Evolutionary conservation across 2,888 invertebrate species (phyloP), one percentile per base, ranked within the genome.

Genomic region (Luffia ferchaultella): DNA sequence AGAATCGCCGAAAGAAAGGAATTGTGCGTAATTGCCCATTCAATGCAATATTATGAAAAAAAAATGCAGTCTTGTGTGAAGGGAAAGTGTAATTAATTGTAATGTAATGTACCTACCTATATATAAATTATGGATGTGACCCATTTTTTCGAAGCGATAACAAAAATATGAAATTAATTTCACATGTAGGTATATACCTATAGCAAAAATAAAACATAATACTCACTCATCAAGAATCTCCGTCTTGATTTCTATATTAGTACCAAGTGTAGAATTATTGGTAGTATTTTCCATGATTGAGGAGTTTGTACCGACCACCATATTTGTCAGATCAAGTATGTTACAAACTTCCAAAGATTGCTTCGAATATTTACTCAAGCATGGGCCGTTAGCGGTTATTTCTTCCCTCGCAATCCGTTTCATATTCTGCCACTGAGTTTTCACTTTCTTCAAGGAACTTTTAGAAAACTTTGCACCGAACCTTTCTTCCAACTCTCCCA

Each of bases 391-490:
- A 0, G 73, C 55, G 16, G 45, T 12, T 41, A 80, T 70, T 58
- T 84, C 83, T 55, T 80, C 79, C 2, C 82, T 76, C 7, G 83
- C 82, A 47, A 80, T 75, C 16, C 80, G 70, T 60, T 82, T 84
- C 82, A 84, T 84, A 54, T 83, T 83, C 57, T 83, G 83, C 84
- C 84, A 84, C 56, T 83, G 82, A 2, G 80, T 82, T 58, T 83
- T 83, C 42, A 84, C 74, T 63, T 83, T 83, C 56, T 82, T 83
- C 19, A 73, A 74, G 16, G 78, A 75, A 55, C 71, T 79, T 15
- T 64, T 70, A 44, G 63, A 62, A 59, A 83, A 83, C 57, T 83
- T 84, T 50, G 61, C 65, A 2, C 83, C 82, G 49, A 76, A 83
- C 55, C 66, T 75, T n/a, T 57, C 51, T 1, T 67, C 62, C 49